Evolutionary conservation across 2,797 vertebrate genomes (phyloP), one percentile per base, ranked within the genome.

Genomic region (Hyperoplus lanceolatus): DNA sequence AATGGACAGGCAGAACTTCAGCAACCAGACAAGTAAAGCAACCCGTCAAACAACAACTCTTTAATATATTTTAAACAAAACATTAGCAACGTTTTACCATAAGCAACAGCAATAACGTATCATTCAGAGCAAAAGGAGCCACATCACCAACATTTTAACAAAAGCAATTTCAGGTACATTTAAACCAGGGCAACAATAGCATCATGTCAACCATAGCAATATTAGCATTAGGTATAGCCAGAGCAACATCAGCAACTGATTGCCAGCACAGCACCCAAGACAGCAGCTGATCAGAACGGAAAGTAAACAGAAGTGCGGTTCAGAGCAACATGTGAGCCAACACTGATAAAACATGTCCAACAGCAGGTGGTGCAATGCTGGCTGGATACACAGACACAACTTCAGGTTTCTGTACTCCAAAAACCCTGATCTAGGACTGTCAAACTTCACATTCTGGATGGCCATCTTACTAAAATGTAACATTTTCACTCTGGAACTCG

Each of bases 211-310:
- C 79, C 68, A 86, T 21, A 83, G 77, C 74, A 79, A 71, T 62
- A 85, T 74, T 46, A 84, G 75, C 69, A 82, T 79, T 57, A 81
- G 83, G 53, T 10, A 61, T 38, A 91, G 84, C 73, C 72, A 88
- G 12, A 87, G 81, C 72, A 81, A 80, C 42, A 86, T 81, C 67
- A 84, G 75, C 73, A 77, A 75, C 80, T 67, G 57, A 60, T 77
- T 59, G 65, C 53, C 77, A 88, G 86, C 89, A 80, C 56, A 83
- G 77, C 73, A 87, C 59, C 73, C 81, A 75, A 77, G 56, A 84
- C 18, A 88, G 78, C 80, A 90, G 88, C 83, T 79, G 72, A 75
- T 82, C 66, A 84, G 77, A 73, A 59, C 50, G 80, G 75, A 80
- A 85, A 86, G 73, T 80, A 70, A 77, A 88, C 42, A 87, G 77